Evolutionary conservation across 2,888 invertebrate genomes (phyloP).

Genomic region (Syrista parreyssii): DNA sequence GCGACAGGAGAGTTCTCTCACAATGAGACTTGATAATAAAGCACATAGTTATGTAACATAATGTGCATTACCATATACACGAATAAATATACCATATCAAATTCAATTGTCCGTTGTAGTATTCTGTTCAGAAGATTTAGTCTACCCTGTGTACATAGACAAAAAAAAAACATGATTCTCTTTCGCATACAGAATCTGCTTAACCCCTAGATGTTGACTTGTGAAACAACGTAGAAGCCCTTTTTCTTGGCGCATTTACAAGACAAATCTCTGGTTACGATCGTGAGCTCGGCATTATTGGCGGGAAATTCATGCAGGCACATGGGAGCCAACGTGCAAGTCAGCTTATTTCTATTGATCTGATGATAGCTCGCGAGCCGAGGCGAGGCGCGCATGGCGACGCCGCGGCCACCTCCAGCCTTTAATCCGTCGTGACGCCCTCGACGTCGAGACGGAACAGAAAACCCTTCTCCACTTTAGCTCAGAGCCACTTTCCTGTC

Average conservation of each 20-base stretch:
- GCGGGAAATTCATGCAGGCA: constrained; percentile 12
- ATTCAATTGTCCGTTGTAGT: background rate
- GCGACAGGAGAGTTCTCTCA: background rate
- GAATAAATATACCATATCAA: background rate
- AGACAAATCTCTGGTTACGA: background rate
- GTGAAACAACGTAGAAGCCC: background rate
- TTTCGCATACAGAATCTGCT: background rate
- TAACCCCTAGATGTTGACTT: background rate
- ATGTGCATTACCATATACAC: background rate
- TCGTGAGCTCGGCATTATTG: background rate
- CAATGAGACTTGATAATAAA: background rate
- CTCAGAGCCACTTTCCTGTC: background rate
- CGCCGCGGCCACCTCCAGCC: constrained; percentile 48
- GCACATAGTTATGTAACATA: background rate
- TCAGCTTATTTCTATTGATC: constrained; percentile 58
- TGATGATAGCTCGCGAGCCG: constrained; percentile 46
- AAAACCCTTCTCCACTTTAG: constrained; percentile 28
- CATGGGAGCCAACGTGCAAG: constrained; percentile 39
- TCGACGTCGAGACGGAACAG: constrained; percentile 39
- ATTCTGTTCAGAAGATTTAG: background rate
- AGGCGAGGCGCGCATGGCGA: constrained; percentile 51
- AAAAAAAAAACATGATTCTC: background rate
- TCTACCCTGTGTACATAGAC: background rate
- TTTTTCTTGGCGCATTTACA: background rate
- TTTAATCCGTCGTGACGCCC: constrained; percentile 58